phyloP scores from a whole-genome alignment of 1,140 invertebrate genomes.

The Melipona quadrifasciata region DNA sequence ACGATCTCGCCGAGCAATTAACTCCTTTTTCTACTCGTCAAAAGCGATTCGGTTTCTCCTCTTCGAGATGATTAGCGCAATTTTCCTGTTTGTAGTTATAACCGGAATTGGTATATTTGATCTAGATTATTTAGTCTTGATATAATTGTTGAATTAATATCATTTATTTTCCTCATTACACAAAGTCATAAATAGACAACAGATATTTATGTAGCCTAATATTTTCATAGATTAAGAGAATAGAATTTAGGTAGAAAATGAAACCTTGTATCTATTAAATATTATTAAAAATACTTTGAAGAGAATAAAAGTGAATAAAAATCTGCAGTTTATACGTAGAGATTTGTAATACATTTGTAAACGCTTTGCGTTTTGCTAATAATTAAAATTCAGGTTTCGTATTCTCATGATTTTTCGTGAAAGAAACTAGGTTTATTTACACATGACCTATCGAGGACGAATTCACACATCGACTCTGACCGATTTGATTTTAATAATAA shows the following conservation, averaged over 20 bases:
- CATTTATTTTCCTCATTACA: too few relatives aligned
- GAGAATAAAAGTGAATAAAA: too few relatives aligned
- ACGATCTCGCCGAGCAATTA: background rate
- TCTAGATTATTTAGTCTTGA: background rate
- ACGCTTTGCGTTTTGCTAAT: background rate
- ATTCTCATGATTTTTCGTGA: too few relatives aligned
- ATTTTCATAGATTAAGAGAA: too few relatives aligned
- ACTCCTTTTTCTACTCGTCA: background rate
- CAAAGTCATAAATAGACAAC: too few relatives aligned
- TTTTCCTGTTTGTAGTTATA: background rate
- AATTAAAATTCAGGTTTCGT: background rate
- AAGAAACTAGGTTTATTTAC: background rate
- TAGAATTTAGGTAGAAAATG: too few relatives aligned
- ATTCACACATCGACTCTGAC: background rate
- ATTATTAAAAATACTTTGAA: too few relatives aligned
- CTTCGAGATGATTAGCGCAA: background rate
- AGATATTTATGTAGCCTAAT: too few relatives aligned
- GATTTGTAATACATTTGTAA: background rate
- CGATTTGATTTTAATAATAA: background rate
- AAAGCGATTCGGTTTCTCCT: background rate
- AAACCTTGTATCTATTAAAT: too few relatives aligned
- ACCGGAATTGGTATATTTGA: background rate
- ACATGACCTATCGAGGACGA: background rate
- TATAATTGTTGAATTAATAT: too few relatives aligned
- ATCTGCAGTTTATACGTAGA: too few relatives aligned